Conservation (phyloP, 2,113 vertebrate genomes). For the Stigmatopora argus region DNA sequence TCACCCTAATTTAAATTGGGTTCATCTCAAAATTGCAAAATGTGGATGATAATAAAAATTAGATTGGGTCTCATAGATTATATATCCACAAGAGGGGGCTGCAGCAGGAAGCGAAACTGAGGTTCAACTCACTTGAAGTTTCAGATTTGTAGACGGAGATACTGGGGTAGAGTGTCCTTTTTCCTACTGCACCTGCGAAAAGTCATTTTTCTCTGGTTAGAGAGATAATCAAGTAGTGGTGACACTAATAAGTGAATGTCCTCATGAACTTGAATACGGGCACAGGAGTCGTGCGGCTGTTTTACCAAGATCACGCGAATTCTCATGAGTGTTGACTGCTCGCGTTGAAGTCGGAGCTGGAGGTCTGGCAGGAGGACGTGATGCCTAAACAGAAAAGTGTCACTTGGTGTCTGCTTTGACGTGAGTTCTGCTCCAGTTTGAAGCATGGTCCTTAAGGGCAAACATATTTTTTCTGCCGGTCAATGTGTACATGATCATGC, state of each 20-base stretch:
- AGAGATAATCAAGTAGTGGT: background rate
- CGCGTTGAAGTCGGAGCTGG: background rate
- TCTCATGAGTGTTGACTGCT: background rate
- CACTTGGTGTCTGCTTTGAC: background rate
- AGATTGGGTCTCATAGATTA: background rate
- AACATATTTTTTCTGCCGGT: background rate
- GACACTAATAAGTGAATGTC: background rate
- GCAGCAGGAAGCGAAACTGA: background rate
- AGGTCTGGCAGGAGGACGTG: constrained; percentile 42
- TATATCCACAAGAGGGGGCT: constrained; percentile 23
- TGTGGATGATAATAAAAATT: background rate
- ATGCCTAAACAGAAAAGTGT: constrained; percentile 13
- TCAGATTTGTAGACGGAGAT: constrained; percentile 49
- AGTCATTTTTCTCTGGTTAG: background rate
- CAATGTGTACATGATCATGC: background rate
- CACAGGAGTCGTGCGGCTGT: background rate
- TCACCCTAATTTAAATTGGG: too few relatives aligned
- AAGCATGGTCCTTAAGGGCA: background rate
- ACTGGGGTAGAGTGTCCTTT: constrained; percentile 43
- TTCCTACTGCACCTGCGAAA: constrained; percentile 4
- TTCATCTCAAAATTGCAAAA: too few relatives aligned
- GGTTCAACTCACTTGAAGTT: constrained; percentile 39
- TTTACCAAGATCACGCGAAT: background rate
- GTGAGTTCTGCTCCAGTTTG: background rate
- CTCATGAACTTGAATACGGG: background rate